Evolutionary conservation across 1,140 invertebrate genomes (phyloP).

Genomic region (Dendroctonus ponderosae): DNA sequence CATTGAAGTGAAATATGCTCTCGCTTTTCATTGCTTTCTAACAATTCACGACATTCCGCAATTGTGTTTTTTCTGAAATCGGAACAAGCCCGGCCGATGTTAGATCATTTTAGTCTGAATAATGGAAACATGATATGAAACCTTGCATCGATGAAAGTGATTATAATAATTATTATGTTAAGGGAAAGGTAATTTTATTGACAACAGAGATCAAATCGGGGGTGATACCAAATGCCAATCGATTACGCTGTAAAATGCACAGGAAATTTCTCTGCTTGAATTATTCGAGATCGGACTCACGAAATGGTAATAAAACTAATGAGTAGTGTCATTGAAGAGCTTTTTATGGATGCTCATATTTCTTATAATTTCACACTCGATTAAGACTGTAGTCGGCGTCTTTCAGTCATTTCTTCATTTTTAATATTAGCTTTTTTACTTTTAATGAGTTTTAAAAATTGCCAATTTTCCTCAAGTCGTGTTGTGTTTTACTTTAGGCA

Average conservation of each 20-base stretch:
- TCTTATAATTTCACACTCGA: conserved; percentile 10
- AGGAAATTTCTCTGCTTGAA: conserved; percentile 20
- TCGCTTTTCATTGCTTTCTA: conserved; percentile 25
- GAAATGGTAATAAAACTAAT: conserved; percentile 19
- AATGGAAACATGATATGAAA: conserved; percentile 3
- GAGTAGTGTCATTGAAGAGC: conserved; percentile 3
- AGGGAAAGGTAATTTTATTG: conserved; percentile 20
- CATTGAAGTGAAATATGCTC: not conserved
- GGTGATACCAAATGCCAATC: conserved; percentile 14
- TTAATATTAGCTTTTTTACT: too few relatives aligned
- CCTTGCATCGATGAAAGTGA: conserved; percentile 22
- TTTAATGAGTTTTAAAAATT: too few relatives aligned
- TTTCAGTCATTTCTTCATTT: too few relatives aligned
- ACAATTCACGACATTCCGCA: conserved; percentile 1
- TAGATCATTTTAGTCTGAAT: conserved; percentile 4
- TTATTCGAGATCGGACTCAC: conserved; percentile 14
- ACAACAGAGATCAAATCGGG: conserved; percentile 21
- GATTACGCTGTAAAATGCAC: conserved; percentile 14
- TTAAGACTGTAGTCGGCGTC: not conserved
- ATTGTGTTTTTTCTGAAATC: too few relatives aligned
- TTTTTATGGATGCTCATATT: conserved; percentile 10
- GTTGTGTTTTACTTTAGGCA: too few relatives aligned
- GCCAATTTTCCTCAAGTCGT: too few relatives aligned
- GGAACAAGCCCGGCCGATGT: too few relatives aligned
- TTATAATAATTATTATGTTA: conserved; percentile 15